These are phyloP conservation scores for Perdita meconis DNA, from an alignment of 2,888 invertebrate genomes.

Conservation along the genomic window DNA sequence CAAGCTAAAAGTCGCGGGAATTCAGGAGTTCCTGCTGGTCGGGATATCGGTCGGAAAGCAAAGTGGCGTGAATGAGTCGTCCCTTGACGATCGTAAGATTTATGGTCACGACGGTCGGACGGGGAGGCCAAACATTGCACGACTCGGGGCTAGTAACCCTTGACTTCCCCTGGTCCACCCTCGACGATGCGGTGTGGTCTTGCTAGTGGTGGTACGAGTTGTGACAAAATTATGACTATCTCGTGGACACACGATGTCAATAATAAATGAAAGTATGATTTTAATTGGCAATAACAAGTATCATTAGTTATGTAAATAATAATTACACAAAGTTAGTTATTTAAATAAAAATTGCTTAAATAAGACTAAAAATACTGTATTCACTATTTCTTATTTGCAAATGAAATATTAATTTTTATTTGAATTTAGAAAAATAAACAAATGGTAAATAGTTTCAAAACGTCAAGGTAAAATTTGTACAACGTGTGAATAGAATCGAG, in stretches of 20 bases:
- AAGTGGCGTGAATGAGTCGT: conserved; percentile 83
- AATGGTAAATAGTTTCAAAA: too few species aligned
- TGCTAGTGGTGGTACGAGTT: conserved; percentile 57
- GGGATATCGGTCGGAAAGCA: conserved; percentile 79
- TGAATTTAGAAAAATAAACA: too few species aligned
- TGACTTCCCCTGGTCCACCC: conserved; percentile 79
- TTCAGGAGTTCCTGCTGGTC: conserved; percentile 61
- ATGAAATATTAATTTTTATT: too few species aligned
- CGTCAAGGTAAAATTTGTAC: too few species aligned
- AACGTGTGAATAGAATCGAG: too few species aligned
- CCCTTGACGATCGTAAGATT: conserved; percentile 83
- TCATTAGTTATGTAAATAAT: too few species aligned
- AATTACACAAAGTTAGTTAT: too few species aligned
- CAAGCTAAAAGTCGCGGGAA: conserved; percentile 64
- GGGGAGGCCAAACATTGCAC: conserved; percentile 72
- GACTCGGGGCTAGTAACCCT: conserved; percentile 79
- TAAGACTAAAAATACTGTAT: too few species aligned
- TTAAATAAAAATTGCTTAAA: too few species aligned
- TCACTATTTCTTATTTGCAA: too few species aligned
- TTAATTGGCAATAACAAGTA: conserved; percentile 4
- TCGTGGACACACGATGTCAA: too few species aligned
- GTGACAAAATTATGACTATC: conserved; percentile 64
- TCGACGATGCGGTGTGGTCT: conserved; percentile 65
- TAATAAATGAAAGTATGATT: conserved; percentile 38
- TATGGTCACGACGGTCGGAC: conserved; percentile 79